Evolutionary conservation across 2,113 vertebrate species (phyloP), one percentile per base, ranked within the genome.

Genomic region (Leucopsar rothschildi): DNA sequence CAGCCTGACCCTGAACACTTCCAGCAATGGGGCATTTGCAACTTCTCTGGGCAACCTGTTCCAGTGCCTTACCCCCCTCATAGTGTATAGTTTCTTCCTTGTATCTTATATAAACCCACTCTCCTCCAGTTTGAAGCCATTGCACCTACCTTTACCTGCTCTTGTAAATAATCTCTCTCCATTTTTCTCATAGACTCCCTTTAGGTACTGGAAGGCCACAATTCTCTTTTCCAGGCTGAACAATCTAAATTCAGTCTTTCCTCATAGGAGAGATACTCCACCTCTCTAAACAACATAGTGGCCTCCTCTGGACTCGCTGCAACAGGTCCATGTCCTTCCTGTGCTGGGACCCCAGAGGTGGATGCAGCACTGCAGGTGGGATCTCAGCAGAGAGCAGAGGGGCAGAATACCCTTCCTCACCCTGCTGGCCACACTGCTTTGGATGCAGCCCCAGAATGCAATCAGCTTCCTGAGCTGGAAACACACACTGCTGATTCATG

Each of bases 151-250:
- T 39, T 19, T 29, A 59, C 28, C 21, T 66, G 28, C 39, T 39
- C 33, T 45, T 53, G 9, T n/a, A 21, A 75, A n/a, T 59, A 80
- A 56, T 35, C 31, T 37, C 16, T 65, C 44, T 33, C 37, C 12
- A 16, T 68, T 28, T 29, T 47, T 40, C 24, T 66, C 9, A 4
- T 17, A n/a, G 53, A 39, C 45, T 82, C 16, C 20, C 33, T 45
- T 59, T 33, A 52, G 10, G 13, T 21, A n/a, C 3, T 52, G 45
- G 4, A 39, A 52, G 20, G 28, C 23, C 0, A 0, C 23, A 52
- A 5, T 60, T 60, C 19, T 59, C 23, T 59, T 82, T 65, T 45
- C 53, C 39, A 39, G 45, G 13, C 10, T n/a, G 45, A 40, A 21
- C 44, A 52, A 45, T 33, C 37, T 37, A 3, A 39, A 19, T 57